These are phyloP conservation scores for Onthophagus taurus DNA, from an alignment of 1,140 invertebrate genomes.

Conservation along the genomic window DNA sequence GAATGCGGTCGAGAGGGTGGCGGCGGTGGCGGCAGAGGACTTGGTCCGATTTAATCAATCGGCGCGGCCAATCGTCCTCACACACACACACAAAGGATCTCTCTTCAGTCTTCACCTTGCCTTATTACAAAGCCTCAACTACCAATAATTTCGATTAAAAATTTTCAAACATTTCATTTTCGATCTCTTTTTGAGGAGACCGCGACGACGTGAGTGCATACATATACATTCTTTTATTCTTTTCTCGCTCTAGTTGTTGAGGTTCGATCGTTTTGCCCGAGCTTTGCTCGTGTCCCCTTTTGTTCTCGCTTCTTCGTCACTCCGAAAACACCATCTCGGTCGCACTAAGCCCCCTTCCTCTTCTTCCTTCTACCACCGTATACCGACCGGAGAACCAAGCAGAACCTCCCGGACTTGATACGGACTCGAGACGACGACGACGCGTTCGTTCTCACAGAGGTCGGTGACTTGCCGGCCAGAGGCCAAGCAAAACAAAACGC, in stretches of 20 bases:
- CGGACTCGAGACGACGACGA: constrained; percentile 20
- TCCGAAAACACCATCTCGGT: constrained; percentile 6
- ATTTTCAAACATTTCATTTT: no score
- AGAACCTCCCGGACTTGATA: constrained; percentile 6
- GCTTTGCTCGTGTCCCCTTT: constrained; percentile 28
- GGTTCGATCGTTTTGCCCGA: constrained; percentile 18
- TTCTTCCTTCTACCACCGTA: neutral
- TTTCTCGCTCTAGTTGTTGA: constrained; percentile 15
- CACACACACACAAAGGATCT: constrained; percentile 9
- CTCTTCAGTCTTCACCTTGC: no score
- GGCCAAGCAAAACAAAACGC: constrained; percentile 34
- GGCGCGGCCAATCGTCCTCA: constrained; percentile 17
- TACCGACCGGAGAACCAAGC: neutral
- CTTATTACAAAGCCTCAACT: no score
- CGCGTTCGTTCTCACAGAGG: constrained; percentile 34
- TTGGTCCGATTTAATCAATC: constrained; percentile 22
- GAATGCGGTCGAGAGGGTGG: constrained; percentile 34
- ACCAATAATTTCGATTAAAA: no score
- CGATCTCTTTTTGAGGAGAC: no score
- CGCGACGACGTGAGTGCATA: no score
- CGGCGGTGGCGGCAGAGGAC: constrained; percentile 24
- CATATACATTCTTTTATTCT: constrained; percentile 19
- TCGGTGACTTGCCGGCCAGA: constrained; percentile 33
- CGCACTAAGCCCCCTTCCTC: neutral
- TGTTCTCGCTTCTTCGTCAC: constrained; percentile 28